Evolutionary conservation across 2,797 vertebrate species (phyloP).

Genomic region (Simalia tracyae): DNA sequence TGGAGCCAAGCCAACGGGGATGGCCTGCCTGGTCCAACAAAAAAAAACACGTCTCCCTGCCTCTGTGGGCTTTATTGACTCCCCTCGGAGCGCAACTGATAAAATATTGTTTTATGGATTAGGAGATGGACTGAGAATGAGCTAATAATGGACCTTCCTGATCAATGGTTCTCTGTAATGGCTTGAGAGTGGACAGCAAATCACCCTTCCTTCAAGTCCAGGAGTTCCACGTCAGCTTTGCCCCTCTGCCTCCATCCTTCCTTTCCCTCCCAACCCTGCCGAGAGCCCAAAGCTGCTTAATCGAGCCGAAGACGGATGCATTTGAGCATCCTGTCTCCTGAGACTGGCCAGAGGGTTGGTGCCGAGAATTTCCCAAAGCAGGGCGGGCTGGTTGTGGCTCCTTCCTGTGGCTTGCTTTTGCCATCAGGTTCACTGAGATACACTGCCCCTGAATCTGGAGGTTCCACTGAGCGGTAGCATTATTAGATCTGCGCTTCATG

Average conservation of each 20-base stretch:
- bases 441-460: background rate
- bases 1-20: no score
- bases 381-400: background rate
- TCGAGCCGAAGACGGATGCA: background rate
- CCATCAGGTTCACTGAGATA: background rate
- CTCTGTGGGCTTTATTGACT: background rate
- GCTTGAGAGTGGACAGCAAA: background rate
- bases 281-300: background rate
- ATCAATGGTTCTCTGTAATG: constrained; percentile 28
- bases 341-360: no score
- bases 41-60: background rate
- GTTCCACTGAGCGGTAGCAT: background rate
- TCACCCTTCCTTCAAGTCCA: background rate
- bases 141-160: constrained; percentile 34
- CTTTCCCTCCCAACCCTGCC: no score
- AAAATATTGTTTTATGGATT: constrained; percentile 39
- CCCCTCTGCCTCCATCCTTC: fast-evolving
- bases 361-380: background rate
- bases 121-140: constrained; percentile 31
- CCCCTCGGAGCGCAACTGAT: background rate
- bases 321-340: background rate
- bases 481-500: background rate
- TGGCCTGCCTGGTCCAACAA: background rate
- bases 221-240: background rate
- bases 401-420: background rate